phyloP scores from a whole-genome alignment of 2,113 vertebrate genomes.

The Chroicocephalus ridibundus region DNA sequence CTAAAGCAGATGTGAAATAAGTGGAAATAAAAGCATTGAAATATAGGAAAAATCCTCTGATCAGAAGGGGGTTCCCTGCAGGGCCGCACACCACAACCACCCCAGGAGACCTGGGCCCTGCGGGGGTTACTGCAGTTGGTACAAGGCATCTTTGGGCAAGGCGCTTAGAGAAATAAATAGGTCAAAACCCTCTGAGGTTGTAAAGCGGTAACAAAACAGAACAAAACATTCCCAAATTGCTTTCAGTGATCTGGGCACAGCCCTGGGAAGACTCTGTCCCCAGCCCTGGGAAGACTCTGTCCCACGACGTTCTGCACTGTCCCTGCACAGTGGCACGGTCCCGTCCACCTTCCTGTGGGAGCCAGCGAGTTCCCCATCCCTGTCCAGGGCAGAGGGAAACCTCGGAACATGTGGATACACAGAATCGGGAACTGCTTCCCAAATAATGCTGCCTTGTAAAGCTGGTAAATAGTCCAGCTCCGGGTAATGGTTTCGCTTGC shows the following conservation, averaged over 20 bases:
- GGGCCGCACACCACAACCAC: background rate
- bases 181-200: background rate
- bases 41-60: background rate
- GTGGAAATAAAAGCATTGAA: background rate
- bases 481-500: background rate
- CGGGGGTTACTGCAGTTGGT: background rate
- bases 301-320: rapidly evolving
- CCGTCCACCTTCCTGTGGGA: rapidly evolving
- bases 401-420: rapidly evolving
- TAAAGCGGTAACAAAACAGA: background rate
- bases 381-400: background rate
- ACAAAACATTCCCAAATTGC: background rate
- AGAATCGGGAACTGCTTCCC: background rate
- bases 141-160: background rate
- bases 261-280: rapidly evolving
- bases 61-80: background rate
- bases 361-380: background rate
- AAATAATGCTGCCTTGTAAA: background rate
- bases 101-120: background rate
- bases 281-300: rapidly evolving
- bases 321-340: background rate
- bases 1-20: background rate
- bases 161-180: background rate
- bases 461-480: background rate
- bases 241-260: background rate